A percentile compares a stretch with the other conserved stretches of the same genome.
These are phyloP conservation scores for Drosophila monieri DNA, from an alignment of 2,888 invertebrate genomes.

Conservation along the genomic window DNA sequence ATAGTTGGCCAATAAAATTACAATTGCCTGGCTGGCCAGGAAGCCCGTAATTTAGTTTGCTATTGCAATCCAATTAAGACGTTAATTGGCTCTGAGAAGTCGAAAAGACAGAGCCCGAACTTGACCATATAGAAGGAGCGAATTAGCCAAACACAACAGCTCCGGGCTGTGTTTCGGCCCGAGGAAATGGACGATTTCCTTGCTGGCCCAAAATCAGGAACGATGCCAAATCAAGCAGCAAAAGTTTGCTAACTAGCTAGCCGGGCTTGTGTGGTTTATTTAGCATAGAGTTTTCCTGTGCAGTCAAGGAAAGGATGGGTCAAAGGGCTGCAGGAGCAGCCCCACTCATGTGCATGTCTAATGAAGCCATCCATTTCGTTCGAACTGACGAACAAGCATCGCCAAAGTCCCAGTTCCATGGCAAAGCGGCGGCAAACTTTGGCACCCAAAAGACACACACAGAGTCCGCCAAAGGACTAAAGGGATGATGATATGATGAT, in stretches of 20 bases:
- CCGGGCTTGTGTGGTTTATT: slow-evolving; percentile 40
- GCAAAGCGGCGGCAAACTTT: slow-evolving; percentile 43
- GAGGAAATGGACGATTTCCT: slow-evolving; percentile 71
- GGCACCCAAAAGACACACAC: slow-evolving; percentile 11
- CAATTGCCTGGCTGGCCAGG: slow-evolving; percentile 45
- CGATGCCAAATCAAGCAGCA: slow-evolving; percentile 72
- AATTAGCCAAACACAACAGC: slow-evolving; percentile 50
- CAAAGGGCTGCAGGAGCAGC: slow-evolving; percentile 15
- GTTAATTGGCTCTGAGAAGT: slow-evolving; percentile 62
- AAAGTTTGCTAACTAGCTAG: slow-evolving; percentile 62
- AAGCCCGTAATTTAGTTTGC: slow-evolving; percentile 35
- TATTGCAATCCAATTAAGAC: slow-evolving; percentile 73
- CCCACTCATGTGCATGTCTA: slow-evolving; percentile 72
- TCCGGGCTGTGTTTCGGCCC: slow-evolving; percentile 26
- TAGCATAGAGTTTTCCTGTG: slow-evolving; percentile 58
- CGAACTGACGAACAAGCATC: slow-evolving; percentile 58
- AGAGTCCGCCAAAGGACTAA: slow-evolving; percentile 2
- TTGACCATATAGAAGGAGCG: slow-evolving; percentile 24
- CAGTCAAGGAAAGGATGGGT: slow-evolving; percentile 30
- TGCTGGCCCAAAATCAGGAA: slow-evolving; percentile 29
- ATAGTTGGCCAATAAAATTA: slow-evolving; percentile 48
- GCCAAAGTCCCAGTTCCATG: slow-evolving; percentile 38
- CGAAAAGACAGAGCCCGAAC: slow-evolving; percentile 25
- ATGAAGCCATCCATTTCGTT: slow-evolving; percentile 64
- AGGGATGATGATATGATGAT: slow-evolving; percentile 46